These are phyloP conservation scores for Cacoxenus indagator DNA, from an alignment of 2,888 invertebrate species.

Conservation along the genomic window DNA sequence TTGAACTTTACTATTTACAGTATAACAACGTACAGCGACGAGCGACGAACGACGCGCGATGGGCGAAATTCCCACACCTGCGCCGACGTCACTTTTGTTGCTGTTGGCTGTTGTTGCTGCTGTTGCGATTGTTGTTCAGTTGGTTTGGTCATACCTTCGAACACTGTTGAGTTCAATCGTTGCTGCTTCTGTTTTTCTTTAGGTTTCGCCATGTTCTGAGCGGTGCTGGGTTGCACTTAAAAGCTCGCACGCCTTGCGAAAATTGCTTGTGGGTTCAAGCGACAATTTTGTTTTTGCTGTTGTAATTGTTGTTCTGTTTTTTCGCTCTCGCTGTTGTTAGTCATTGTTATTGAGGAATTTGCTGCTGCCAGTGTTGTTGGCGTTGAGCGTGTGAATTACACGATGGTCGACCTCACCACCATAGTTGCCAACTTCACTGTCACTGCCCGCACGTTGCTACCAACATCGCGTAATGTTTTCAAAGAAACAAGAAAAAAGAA, in stretches of 20 bases:
- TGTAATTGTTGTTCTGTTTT: not conserved
- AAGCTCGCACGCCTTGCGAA: not conserved
- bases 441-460: no score
- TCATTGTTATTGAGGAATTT: not conserved
- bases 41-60: conserved; percentile 55
- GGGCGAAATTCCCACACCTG: conserved; percentile 37
- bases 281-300: not conserved
- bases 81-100: conserved; percentile 33
- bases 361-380: not conserved
- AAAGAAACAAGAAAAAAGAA: not conserved
- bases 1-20: conserved; percentile 56
- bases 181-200: conserved; percentile 8
- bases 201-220: not conserved
- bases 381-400: conserved; percentile 4
- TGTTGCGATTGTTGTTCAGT: not conserved
- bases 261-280: not conserved
- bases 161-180: no score
- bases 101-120: conserved; percentile 44
- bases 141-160: no score
- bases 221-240: conserved; percentile 18
- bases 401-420: not conserved
- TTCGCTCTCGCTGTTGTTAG: not conserved
- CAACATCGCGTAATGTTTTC: not conserved
- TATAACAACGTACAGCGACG: conserved; percentile 13
- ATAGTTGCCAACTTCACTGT: not conserved